phyloP scores from a whole-genome alignment of 2,797 vertebrate species.

The Anguilla anguilla region DNA sequence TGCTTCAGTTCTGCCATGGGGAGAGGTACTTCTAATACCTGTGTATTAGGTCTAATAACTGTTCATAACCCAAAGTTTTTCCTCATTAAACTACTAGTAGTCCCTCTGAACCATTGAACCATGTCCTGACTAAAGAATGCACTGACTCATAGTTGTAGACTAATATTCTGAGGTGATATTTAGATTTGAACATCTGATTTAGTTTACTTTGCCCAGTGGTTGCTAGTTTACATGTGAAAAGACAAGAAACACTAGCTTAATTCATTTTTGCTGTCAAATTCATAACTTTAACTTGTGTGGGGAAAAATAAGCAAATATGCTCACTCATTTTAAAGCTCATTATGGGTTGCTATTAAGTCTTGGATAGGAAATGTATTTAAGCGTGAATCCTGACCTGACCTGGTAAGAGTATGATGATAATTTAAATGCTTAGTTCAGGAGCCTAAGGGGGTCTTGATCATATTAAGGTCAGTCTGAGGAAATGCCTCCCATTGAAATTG shows the following conservation, averaged over 20 bases:
- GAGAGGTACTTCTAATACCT: not conserved
- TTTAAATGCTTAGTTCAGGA: not conserved
- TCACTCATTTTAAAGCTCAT: not conserved
- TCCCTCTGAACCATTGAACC: not conserved
- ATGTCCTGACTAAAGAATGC: not conserved
- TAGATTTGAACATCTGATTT: not conserved
- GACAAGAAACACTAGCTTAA: not conserved
- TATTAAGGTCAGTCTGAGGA: not conserved
- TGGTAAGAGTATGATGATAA: not conserved
- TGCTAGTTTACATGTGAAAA: not conserved
- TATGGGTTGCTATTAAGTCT: not conserved
- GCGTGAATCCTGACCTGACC: not conserved
- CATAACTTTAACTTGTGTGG: not conserved
- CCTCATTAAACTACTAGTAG: not conserved
- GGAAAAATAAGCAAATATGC: not conserved
- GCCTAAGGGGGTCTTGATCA: not conserved
- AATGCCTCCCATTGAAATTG: not conserved
- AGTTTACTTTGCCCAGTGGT: not conserved
- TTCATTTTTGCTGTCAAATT: not conserved
- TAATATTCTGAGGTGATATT: not conserved
- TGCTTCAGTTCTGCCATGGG: not conserved
- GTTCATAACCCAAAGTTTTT: not conserved
- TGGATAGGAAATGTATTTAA: not conserved
- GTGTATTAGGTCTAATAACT: not conserved
- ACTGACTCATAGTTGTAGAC: not conserved